Evolutionary conservation across 1,140 invertebrate species (phyloP).

Genomic region (Anoplophora glabripennis): DNA sequence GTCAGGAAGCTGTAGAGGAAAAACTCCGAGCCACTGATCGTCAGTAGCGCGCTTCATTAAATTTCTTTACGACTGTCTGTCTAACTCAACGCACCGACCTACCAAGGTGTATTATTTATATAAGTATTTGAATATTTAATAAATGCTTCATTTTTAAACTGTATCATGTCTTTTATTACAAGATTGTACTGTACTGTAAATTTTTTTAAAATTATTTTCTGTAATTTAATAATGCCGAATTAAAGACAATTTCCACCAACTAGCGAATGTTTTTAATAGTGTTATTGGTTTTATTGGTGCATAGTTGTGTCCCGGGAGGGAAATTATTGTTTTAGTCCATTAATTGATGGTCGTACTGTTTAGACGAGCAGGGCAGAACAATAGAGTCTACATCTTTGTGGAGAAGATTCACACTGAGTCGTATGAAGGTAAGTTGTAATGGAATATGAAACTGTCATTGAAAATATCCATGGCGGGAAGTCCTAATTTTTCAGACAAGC

Average conservation of each 20-base stretch:
- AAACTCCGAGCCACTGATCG: constrained; percentile 89
- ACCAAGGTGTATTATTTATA: constrained; percentile 45
- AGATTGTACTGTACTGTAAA: neutral
- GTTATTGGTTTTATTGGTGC: neutral
- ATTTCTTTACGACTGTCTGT: constrained; percentile 41
- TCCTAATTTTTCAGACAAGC: no score
- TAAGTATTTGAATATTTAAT: constrained; percentile 51
- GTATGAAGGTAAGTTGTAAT: no score
- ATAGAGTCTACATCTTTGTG: no score
- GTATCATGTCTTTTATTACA: constrained; percentile 5
- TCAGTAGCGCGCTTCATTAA: constrained; percentile 60
- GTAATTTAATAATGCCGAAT: constrained; percentile 1
- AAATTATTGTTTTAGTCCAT: no score
- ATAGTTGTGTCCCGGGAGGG: neutral
- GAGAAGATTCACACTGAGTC: no score
- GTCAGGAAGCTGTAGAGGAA: constrained; percentile 86
- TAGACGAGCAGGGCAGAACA: no score
- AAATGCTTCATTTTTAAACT: constrained; percentile 50
- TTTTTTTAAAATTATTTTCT: neutral
- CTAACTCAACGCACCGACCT: constrained; percentile 39
- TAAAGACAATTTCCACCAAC: constrained; percentile 1
- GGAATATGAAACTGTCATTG: no score
- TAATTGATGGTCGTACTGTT: no score
- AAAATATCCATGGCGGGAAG: no score
- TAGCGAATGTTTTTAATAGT: neutral